Evolutionary conservation across 2,888 invertebrate species (phyloP).

Genomic region (Caenorhabditis sp.): DNA sequence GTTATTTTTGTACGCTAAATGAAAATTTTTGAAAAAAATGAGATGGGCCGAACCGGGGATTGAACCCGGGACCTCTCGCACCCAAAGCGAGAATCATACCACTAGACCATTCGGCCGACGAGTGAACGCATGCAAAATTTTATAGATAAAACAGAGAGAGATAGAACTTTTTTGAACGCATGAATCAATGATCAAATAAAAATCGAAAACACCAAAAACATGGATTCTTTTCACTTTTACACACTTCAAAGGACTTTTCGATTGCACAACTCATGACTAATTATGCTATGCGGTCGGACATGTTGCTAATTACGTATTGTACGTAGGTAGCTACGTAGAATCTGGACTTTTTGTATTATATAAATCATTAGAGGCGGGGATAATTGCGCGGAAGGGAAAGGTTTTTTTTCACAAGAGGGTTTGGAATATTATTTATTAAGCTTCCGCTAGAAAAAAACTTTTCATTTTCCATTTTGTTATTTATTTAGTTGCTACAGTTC

Average conservation of each 20-base stretch:
- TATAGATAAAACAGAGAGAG: neutral
- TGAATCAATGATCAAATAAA: neutral
- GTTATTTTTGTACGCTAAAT: neutral
- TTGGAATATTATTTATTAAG: too few relatives aligned
- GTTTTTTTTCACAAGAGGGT: neutral
- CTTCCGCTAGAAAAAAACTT: neutral
- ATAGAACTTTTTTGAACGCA: neutral
- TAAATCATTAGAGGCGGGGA: neutral
- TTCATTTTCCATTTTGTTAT: neutral
- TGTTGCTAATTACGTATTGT: neutral
- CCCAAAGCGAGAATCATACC: slow-evolving; percentile 45
- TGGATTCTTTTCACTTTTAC: too few relatives aligned
- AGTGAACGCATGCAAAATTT: neutral
- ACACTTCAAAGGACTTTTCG: neutral
- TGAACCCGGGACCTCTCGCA: slow-evolving; percentile 72
- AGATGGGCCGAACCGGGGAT: slow-evolving; percentile 53
- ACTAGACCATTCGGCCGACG: slow-evolving; percentile 1
- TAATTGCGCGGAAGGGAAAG: neutral
- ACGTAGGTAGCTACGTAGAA: too few relatives aligned
- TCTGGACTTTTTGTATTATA: neutral
- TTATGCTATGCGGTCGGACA: neutral
- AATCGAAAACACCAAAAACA: neutral
- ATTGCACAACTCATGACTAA: neutral
- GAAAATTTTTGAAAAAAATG: slow-evolving; percentile 31
- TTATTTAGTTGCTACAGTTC: neutral